Evolutionary conservation across 2,113 vertebrate species (phyloP).

Genomic region (Lota lota): DNA sequence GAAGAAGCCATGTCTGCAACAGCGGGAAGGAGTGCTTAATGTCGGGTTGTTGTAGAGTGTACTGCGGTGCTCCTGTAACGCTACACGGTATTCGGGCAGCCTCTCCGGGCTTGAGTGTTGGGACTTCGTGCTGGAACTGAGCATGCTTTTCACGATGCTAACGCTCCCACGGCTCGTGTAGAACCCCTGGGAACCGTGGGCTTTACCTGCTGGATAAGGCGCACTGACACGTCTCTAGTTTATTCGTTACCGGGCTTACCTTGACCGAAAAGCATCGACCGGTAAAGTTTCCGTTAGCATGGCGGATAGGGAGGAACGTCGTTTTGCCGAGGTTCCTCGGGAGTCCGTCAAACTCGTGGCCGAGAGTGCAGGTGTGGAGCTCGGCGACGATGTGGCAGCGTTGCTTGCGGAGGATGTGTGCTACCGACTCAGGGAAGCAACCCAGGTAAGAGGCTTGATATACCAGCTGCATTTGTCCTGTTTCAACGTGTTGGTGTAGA

Average conservation of each 20-base stretch:
- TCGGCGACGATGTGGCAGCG: slow-evolving; percentile 82
- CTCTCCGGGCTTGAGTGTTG: background rate
- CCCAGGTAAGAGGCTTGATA: slow-evolving; percentile 72
- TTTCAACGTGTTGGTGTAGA: no score
- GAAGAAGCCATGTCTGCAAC: no score
- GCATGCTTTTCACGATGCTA: background rate
- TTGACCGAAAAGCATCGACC: background rate
- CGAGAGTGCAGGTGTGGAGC: slow-evolving; percentile 83
- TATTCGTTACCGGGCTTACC: no score
- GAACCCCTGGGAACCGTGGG: no score
- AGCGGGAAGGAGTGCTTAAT: no score
- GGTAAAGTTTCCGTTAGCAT: slow-evolving; percentile 54
- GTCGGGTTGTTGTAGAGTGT: no score
- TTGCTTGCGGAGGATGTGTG: slow-evolving; percentile 90
- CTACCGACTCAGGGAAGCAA: slow-evolving; percentile 85
- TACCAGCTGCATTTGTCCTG: background rate
- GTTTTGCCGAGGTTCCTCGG: slow-evolving; percentile 86
- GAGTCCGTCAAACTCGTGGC: slow-evolving; percentile 88
- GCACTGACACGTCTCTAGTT: no score
- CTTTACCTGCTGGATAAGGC: no score
- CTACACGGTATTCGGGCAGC: no score
- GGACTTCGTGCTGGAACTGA: background rate
- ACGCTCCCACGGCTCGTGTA: background rate
- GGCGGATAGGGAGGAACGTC: slow-evolving; percentile 86
- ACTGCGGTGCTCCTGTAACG: no score